These are phyloP conservation scores for Cyphomyrus plagiostoma DNA, from an alignment of 2,113 vertebrate genomes.

Conservation along the genomic window DNA sequence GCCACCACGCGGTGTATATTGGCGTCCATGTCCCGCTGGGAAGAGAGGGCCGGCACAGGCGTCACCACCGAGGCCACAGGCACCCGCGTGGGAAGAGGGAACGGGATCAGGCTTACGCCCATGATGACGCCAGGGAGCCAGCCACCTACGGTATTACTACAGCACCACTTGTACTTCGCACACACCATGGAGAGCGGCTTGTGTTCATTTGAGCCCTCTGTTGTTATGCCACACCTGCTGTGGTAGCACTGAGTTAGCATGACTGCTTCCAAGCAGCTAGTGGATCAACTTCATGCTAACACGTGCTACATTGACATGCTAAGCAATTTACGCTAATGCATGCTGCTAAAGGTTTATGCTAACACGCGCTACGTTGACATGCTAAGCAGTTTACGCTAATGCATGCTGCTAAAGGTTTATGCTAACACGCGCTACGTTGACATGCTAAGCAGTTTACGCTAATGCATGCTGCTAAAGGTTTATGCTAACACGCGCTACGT, in stretches of 20 bases:
- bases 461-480: too few species aligned
- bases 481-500: not conserved
- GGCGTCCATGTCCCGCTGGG: slow-evolving; percentile 87
- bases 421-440: not conserved
- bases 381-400: not conserved
- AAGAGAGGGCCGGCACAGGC: slow-evolving; percentile 73
- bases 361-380: not conserved
- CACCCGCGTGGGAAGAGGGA: slow-evolving; percentile 80
- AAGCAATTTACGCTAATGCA: not conserved
- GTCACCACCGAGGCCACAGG: slow-evolving; percentile 80
- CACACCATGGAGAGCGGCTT: not conserved
- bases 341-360: not conserved
- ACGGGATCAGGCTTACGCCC: slow-evolving; percentile 73
- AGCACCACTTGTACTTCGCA: not conserved
- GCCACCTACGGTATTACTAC: slow-evolving; percentile 64
- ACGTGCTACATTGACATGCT: not conserved
- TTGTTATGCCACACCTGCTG: not conserved
- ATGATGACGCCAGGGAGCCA: slow-evolving; percentile 81
- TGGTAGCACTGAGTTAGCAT: not conserved
- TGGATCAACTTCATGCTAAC: not conserved
- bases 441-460: too few species aligned
- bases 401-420: not conserved
- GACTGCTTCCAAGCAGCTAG: not conserved
- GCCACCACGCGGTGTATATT: slow-evolving; percentile 88
- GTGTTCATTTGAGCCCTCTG: not conserved